Base-by-base conservation (phyloP, 2,113 vertebrate genomes). In the Stercorarius parasiticus region DNA sequence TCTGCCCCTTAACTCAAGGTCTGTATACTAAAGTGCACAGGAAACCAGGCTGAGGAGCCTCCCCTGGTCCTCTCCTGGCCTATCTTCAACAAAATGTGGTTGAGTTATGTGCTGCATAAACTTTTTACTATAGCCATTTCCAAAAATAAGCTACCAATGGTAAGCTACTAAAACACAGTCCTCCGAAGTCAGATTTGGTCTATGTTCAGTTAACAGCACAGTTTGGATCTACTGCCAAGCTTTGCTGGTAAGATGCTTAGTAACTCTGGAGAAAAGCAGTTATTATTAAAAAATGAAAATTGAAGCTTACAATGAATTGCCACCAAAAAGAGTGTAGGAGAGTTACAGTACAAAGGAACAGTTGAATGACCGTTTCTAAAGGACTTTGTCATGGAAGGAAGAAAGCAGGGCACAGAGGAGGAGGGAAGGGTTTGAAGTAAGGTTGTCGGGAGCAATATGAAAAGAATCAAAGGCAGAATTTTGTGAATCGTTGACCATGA, bases 381-480 rank as follows among this genome's bases (percentile, higher is more conserved):
- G 55, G 58, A 86, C 58, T 80, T 88, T 86, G 76, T 83, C 49
- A 47, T 53, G 49, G 71, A 88, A 26, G 27, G 80, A 71, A 90
- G 82, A 67, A 69, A 93, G 69, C n/a, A 71, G 78, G 52, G 47
- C 55, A 71, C 38, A 59, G 79, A 90, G 59, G 74, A 93, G 79
- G 45, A 95, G n/a, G 49, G 36, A 87, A 88, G 52, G 34, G 43
- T 66, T 84, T 94, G 66, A 65, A 89, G 58, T 82, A 71, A 93
- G 53, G 55, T 92, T 74, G 13, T 59, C 53, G 50, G 76, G 59
- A 91, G 23, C 6, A 88, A 83, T 90, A 53, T 69, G 38, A 90
- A 86, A 92, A 53, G 82, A 95, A 91, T 86, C 64, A 76, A 86
- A 89, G 62, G 40, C 56, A 76, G 64, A 96, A 71, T 92, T 92